Percentiles rank a stretch among this genome's conserved stretches.
Conservation (phyloP, 37 sponge, comb jelly and placozoan species). For the Cliona cf. orientalis region DNA sequence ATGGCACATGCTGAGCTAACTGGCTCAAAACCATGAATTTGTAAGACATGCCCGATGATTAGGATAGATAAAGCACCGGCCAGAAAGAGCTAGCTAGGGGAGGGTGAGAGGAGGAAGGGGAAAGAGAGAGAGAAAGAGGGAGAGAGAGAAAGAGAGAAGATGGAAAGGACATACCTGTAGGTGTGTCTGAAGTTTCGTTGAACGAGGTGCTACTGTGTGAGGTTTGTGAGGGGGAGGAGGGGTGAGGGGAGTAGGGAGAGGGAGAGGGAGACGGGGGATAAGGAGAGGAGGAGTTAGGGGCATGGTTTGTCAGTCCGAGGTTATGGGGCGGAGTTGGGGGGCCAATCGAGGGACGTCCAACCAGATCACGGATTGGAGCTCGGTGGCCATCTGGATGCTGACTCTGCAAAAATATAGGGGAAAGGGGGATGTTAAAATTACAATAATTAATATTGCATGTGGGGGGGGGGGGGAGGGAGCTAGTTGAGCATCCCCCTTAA, state of each 20-base stretch:
- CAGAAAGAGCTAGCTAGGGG: too few species aligned
- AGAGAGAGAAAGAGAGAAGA: conserved; percentile 1
- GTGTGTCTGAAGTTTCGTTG: background rate
- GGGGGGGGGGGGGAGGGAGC: too few species aligned
- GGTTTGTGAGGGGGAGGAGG: background rate
- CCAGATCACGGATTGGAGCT: conserved; percentile 50
- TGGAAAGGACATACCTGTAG: conserved; percentile 19
- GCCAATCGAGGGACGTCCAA: background rate
- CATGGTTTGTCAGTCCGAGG: background rate
- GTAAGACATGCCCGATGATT: too few species aligned
- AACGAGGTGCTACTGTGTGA: background rate
- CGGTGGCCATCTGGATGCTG: conserved; percentile 53
- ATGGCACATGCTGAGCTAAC: too few species aligned
- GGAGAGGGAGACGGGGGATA: conserved; percentile 4
- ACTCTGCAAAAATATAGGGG: too few species aligned
- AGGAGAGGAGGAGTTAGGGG: background rate
- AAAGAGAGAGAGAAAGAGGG: conserved; percentile 7
- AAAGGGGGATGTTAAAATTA: too few species aligned
- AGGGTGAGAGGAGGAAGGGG: conserved; percentile 13
- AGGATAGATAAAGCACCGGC: too few species aligned
- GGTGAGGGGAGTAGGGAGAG: conserved; percentile 7
- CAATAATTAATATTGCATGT: too few species aligned
- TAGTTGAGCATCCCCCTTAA: background rate
- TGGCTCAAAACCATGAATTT: too few species aligned
- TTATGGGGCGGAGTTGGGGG: conserved; percentile 19